Percentiles rank a stretch among this genome's conserved stretches.
Conservation (phyloP, 2,888 invertebrate genomes). For the Zonitis immaculata region DNA sequence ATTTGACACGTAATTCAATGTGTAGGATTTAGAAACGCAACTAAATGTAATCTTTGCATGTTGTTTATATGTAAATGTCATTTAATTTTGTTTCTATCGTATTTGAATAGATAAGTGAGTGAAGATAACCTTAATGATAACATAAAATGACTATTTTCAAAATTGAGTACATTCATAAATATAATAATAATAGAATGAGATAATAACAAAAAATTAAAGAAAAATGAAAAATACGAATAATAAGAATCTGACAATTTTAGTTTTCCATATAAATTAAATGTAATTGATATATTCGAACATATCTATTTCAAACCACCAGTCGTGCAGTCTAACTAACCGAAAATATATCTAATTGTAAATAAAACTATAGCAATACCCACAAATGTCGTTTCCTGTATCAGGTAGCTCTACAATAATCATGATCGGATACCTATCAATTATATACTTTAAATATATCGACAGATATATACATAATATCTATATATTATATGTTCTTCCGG, state of each 20-base stretch:
- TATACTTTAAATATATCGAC: too few relatives aligned
- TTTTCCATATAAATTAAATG: too few relatives aligned
- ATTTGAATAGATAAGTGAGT: conserved; percentile 22
- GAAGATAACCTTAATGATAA: conserved; percentile 11
- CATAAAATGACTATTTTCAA: too few relatives aligned
- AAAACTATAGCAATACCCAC: conserved; percentile 24
- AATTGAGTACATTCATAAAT: too few relatives aligned
- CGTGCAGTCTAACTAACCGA: neutral
- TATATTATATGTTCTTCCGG: conserved; percentile 26
- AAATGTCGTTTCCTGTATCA: conserved; percentile 39
- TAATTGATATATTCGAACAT: too few relatives aligned
- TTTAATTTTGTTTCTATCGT: conserved; percentile 20
- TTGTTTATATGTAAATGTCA: conserved; percentile 22
- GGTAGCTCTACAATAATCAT: conserved; percentile 34
- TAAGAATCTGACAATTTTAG: too few relatives aligned
- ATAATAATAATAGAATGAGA: too few relatives aligned
- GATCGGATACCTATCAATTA: conserved; percentile 39
- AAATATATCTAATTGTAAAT: too few relatives aligned
- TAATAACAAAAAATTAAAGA: too few relatives aligned
- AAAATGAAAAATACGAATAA: too few relatives aligned
- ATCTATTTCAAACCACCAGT: conserved; percentile 1
- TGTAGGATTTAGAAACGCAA: conserved; percentile 15
- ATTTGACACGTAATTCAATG: conserved; percentile 19
- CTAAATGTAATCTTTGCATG: conserved; percentile 23
- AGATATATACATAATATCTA: too few relatives aligned